These are phyloP conservation scores for Keiferia lycopersicella DNA, from an alignment of 2,888 invertebrate species.

Conservation along the genomic window DNA sequence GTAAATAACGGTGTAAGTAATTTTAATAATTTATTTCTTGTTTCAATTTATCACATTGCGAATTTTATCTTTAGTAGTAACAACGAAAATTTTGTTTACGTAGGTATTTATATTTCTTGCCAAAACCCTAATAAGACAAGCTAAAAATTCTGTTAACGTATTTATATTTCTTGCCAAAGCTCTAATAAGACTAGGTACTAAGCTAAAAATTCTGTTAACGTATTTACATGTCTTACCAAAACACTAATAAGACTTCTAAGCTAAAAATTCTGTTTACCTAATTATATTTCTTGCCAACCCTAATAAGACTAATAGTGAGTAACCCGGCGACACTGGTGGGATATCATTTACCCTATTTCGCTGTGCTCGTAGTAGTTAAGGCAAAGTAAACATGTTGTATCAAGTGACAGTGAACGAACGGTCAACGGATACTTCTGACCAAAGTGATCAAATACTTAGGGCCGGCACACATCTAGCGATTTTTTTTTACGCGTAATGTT, in stretches of 20 bases:
- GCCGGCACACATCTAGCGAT: neutral
- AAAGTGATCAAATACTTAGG: no score
- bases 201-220: no score
- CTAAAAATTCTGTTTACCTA: no score
- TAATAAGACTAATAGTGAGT: neutral
- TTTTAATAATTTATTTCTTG: no score
- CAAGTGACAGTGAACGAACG: conserved; percentile 14
- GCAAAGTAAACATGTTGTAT: neutral
- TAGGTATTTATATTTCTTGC: no score
- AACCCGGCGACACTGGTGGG: neutral
- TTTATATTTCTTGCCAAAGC: neutral
- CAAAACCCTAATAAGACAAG: neutral
- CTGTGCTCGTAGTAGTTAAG: neutral
- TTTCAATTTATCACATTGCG: no score
- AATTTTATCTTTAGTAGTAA: no score
- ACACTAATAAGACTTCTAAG: neutral
- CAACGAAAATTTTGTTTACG: no score
- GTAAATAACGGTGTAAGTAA: no score
- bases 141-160: neutral
- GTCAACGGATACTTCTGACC: no score
- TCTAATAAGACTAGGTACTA: conserved; percentile 11
- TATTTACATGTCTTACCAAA: no score
- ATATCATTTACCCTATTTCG: conserved; percentile 1
- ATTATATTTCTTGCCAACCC: neutral
- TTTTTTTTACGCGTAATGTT: no score